Evolutionary conservation across 1,140 invertebrate species (phyloP), one percentile per base, ranked within the genome.

Genomic region (Druon quercuslanigerum): DNA sequence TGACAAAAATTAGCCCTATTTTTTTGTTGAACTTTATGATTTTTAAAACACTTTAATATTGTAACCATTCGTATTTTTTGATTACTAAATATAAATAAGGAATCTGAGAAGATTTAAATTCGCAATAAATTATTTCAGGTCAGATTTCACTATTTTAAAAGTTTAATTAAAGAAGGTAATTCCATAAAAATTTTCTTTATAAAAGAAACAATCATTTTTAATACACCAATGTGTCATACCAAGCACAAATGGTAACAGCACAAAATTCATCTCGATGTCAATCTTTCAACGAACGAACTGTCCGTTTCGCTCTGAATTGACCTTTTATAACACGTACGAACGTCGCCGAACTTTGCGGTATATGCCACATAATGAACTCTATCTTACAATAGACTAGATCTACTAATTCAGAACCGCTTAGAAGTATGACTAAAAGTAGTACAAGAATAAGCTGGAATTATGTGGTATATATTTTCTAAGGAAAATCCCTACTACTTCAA

Each of bases 221-320:
- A 60, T 33, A 33, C 25, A 54, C n/a, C 19, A 20, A 19, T 66
- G n/a, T 72, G 73, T 81, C 84, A 77, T 74, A 87, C 83, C 84
- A 74, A 87, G 78, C 75, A 86, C 25, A 75, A 74, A 82, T 54
- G 76, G 16, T 73, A 84, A 17, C 71, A 78, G 19, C 25, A 77
- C 46, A 13, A 75, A 83, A 51, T 75, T 50, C 50, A 73, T 77
- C 5, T 7, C 16, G 56, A 9, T 51, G 16, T 51, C 51, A 73
- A 66, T 66, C 57, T 66, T 66, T 33, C 57, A 66, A 66, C 57
- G 33, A 66, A n/a, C 57, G 57, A 66, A 66, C 25, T 66, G 57
- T 33, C 57, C 11, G 57, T 66, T 66, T 66, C 57, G 14, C 40
- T 16, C 57, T 11, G 13, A 66, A 40, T 66, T 25, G 13, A 40